Evolutionary conservation across 2,797 vertebrate genomes (phyloP), one percentile per base, ranked within the genome.

Genomic region (Calcarius lapponicus): DNA sequence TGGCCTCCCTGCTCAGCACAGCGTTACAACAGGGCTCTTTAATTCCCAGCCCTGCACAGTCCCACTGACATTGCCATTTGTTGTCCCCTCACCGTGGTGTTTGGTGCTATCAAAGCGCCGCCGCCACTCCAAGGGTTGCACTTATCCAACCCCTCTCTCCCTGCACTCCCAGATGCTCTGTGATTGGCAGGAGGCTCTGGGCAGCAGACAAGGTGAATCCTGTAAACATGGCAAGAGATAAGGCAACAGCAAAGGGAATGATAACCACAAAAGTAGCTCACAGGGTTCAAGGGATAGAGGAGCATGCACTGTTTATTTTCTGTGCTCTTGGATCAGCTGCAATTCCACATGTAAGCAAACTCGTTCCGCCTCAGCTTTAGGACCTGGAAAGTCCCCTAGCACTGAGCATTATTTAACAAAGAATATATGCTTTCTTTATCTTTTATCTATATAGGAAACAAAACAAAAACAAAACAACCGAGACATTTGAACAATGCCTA

Each of bases 381-480:
- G 93, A 91, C 42, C 47, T 86, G 93, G 94, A 97, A 95, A 96
- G 94, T 95, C 96, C 95, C 95, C 92, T 60, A 94, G 81, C 54
- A 56, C 69, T 42, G 43, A 95, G 69, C 40, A 93, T 69, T 92
- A 94, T 92, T 95, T 91, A 94, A 94, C 91, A 88, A 80, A 93
- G 91, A 94, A 89, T 92, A 93, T 95, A 93, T 48, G 62, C 57
- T 88, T 86, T 62, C 83, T 95, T 95, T 95, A 92, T 95, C 95
- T 96, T 95, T 95, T 96, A 96, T 96, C 96, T 97, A 65, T 82
- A 80, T 93, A 95, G 93, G 96, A 97, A 96, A 89, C 94, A 90
- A 96, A 96, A 93, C 86, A 94, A 96, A 93, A 96, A 96, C 92
- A 97, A 93, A 93, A 91, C 93, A 96, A 86, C 29, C 0, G 0